These are phyloP conservation scores for Andricus grossulariae DNA, from an alignment of 1,140 invertebrate species.

Conservation along the genomic window DNA sequence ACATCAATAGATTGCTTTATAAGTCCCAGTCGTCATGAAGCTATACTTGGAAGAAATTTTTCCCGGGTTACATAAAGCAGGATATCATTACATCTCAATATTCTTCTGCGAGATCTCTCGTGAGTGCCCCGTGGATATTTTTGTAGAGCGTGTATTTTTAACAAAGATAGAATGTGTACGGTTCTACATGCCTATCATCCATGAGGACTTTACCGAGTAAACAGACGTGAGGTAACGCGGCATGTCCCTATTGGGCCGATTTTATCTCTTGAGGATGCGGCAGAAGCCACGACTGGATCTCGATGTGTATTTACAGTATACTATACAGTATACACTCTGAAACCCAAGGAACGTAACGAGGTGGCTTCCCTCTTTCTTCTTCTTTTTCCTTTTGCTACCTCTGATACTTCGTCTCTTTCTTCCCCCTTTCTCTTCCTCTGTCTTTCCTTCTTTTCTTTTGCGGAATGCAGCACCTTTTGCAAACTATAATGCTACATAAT, in stretches of 20 bases:
- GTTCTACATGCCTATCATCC: slow-evolving; percentile 16
- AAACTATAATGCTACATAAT: neutral
- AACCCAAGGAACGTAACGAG: slow-evolving; percentile 17
- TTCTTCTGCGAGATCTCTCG: neutral
- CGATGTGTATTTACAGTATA: neutral
- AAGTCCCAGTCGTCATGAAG: too few relatives aligned
- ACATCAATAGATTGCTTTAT: too few relatives aligned
- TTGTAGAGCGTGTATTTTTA: neutral
- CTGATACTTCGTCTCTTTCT: too few relatives aligned
- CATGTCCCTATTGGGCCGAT: slow-evolving; percentile 24
- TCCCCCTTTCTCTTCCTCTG: slow-evolving; percentile 34
- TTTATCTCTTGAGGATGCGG: slow-evolving; percentile 7
- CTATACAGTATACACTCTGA: neutral
- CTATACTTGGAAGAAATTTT: too few relatives aligned
- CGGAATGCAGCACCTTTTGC: neutral
- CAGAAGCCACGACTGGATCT: slow-evolving; percentile 20
- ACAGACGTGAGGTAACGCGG: neutral
- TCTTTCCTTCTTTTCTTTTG: slow-evolving; percentile 37
- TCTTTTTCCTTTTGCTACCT: slow-evolving; percentile 23
- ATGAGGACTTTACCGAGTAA: slow-evolving; percentile 3
- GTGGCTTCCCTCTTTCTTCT: slow-evolving; percentile 37
- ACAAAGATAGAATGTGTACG: slow-evolving; percentile 7
- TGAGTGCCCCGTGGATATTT: neutral
- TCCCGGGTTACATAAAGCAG: neutral
- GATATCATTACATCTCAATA: slow-evolving; percentile 26